Conservation (phyloP, 2,797 vertebrate genomes). For the Liparis tanakae region DNA sequence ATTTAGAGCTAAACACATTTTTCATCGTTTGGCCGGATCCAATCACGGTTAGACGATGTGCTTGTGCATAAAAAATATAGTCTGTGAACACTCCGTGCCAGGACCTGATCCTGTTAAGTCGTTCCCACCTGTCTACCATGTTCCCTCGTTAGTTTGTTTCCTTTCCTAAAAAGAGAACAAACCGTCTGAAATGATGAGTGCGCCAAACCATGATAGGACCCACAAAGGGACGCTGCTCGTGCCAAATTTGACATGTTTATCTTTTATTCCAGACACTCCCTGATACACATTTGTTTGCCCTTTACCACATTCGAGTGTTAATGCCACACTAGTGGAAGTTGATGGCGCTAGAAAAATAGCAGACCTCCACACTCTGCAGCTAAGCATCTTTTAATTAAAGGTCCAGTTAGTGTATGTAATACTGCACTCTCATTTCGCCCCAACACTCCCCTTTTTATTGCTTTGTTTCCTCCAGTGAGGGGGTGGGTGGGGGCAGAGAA, state of each 20-base stretch:
- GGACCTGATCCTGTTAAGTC: slow-evolving; percentile 40
- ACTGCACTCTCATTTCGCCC: slow-evolving; percentile 64
- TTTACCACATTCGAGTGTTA: slow-evolving; percentile 30
- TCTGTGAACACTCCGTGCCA: slow-evolving; percentile 18
- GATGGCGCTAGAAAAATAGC: slow-evolving; percentile 39
- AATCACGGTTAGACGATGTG: slow-evolving; percentile 47
- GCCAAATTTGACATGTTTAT: slow-evolving; percentile 40
- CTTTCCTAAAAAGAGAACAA: slow-evolving; percentile 41
- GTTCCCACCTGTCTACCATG: slow-evolving; percentile 43
- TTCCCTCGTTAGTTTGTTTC: slow-evolving; percentile 37
- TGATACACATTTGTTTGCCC: slow-evolving; percentile 25
- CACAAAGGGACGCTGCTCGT: slow-evolving; percentile 22
- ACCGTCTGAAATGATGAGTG: slow-evolving; percentile 24
- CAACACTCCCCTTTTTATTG: slow-evolving; percentile 56
- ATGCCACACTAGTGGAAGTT: slow-evolving; percentile 19
- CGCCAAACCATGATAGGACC: slow-evolving; percentile 27
- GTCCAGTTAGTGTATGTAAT: slow-evolving; percentile 62
- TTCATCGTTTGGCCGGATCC: slow-evolving; percentile 40
- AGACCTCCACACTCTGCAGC: slow-evolving; percentile 54
- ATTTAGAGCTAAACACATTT: slow-evolving; percentile 41
- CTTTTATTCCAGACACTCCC: slow-evolving; percentile 34
- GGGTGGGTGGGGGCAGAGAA: slow-evolving; percentile 21
- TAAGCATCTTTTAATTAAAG: slow-evolving; percentile 79
- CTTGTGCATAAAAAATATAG: neutral
- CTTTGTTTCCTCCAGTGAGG: slow-evolving; percentile 65